Percentiles rank a stretch among this genome's conserved stretches.
phyloP scores from a whole-genome alignment of 2,888 invertebrate species.

The Rapana venosa region DNA sequence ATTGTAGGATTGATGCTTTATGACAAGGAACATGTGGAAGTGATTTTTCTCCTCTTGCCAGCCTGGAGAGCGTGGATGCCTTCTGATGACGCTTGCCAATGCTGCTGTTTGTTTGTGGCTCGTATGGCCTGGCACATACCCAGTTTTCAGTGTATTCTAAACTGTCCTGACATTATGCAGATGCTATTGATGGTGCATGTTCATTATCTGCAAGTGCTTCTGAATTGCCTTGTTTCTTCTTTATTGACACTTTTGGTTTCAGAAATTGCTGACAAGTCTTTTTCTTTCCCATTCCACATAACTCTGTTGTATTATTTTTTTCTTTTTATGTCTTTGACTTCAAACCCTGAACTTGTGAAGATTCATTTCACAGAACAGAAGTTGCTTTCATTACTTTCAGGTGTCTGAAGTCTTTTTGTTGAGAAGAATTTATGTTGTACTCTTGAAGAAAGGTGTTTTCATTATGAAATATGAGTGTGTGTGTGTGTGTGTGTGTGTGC shows the following conservation, averaged over 20 bases:
- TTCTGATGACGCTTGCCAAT: neutral
- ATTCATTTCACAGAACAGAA: too few species aligned
- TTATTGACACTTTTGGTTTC: neutral
- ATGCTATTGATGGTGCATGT: neutral
- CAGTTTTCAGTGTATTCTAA: constrained; percentile 7
- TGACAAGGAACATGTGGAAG: constrained; percentile 32
- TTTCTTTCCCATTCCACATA: too few species aligned
- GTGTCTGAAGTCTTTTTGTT: too few species aligned
- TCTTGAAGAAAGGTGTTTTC: too few species aligned
- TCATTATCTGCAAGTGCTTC: neutral
- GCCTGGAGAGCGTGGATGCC: neutral
- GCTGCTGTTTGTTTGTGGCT: neutral
- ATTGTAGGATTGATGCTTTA: neutral
- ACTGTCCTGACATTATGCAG: neutral
- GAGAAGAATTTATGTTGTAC: too few species aligned
- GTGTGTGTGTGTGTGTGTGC: too few species aligned
- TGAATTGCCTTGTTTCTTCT: neutral
- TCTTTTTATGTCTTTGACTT: too few species aligned
- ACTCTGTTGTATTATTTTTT: too few species aligned
- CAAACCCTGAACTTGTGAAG: too few species aligned
- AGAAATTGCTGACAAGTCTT: too few species aligned
- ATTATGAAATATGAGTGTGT: too few species aligned
- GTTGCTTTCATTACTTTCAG: too few species aligned
- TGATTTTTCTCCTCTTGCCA: constrained; percentile 48
- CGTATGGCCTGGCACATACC: neutral